Percentiles rank a stretch among this genome's conserved stretches.
Evolutionary conservation across 1,140 invertebrate genomes (phyloP).

Genomic region (Brachystomella parvula): DNA sequence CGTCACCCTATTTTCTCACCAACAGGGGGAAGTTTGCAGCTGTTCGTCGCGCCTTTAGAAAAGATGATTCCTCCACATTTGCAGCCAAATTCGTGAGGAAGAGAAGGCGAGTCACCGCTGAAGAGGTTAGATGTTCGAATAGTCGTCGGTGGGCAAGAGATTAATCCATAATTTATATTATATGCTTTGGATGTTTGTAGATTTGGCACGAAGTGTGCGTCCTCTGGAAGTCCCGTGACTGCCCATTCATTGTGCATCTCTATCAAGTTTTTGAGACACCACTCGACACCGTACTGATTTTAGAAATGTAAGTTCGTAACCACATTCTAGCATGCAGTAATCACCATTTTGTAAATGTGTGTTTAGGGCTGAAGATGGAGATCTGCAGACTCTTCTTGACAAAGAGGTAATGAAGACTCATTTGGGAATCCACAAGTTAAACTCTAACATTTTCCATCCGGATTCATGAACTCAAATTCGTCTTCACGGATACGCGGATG

Average conservation of each 20-base stretch:
- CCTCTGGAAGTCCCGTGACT: slow-evolving; percentile 34
- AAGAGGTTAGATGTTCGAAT: slow-evolving; percentile 26
- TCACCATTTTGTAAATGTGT: slow-evolving; percentile 9
- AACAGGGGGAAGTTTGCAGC: slow-evolving; percentile 37
- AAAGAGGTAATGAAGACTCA: slow-evolving; percentile 20
- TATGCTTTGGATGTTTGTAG: slow-evolving; percentile 18
- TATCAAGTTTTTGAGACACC: slow-evolving; percentile 38
- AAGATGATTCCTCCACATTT: slow-evolving; percentile 26
- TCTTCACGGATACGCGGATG: too few relatives aligned
- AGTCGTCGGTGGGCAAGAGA: background rate
- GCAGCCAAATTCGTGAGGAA: slow-evolving; percentile 38
- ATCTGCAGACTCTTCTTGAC: slow-evolving; percentile 37
- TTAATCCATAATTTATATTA: slow-evolving; percentile 8
- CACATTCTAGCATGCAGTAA: background rate
- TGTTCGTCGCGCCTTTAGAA: slow-evolving; percentile 27
- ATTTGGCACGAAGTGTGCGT: slow-evolving; percentile 38
- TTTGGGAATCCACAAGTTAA: too few relatives aligned
- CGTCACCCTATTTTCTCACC: slow-evolving; percentile 8
- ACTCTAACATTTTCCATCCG: too few relatives aligned
- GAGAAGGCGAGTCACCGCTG: slow-evolving; percentile 29
- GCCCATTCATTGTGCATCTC: slow-evolving; percentile 36
- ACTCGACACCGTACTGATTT: slow-evolving; percentile 33
- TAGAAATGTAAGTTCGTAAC: slow-evolving; percentile 34
- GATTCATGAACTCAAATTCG: too few relatives aligned
- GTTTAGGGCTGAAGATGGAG: slow-evolving; percentile 36